phyloP scores from a whole-genome alignment of 2,888 invertebrate species.

The Piscicola geometra region DNA sequence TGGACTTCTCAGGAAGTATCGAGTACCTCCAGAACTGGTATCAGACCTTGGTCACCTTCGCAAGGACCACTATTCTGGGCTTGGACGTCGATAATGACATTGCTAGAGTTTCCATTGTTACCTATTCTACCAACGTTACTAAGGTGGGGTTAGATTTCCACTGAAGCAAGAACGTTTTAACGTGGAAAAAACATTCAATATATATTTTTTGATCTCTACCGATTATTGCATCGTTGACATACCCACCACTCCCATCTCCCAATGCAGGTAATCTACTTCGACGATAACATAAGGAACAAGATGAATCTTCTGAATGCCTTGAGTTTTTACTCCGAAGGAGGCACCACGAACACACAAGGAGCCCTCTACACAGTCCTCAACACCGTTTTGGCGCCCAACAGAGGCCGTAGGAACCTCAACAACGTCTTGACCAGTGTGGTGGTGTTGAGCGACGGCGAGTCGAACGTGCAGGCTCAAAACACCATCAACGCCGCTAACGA shows the following conservation, averaged over 20 bases:
- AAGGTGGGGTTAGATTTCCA: too few relatives aligned
- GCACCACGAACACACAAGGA: conserved; percentile 43
- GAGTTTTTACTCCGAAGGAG: conserved; percentile 40
- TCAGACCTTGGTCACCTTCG: conserved; percentile 47
- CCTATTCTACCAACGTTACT: conserved; percentile 52
- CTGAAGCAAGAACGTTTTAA: too few relatives aligned
- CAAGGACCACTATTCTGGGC: conserved; percentile 49
- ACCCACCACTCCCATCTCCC: too few relatives aligned
- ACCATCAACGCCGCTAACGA: conserved; percentile 49
- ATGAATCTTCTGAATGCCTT: conserved; percentile 40
- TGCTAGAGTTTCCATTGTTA: conserved; percentile 52
- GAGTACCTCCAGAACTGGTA: conserved; percentile 39
- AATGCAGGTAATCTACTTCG: conserved; percentile 47
- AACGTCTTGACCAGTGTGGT: conserved; percentile 46
- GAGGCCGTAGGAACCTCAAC: conserved; percentile 31
- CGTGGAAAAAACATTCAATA: too few relatives aligned
- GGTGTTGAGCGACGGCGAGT: conserved; percentile 49
- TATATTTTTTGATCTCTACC: too few relatives aligned
- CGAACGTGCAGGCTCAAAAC: conserved; percentile 49
- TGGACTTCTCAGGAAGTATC: conserved; percentile 50
- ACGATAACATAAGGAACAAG: conserved; percentile 41
- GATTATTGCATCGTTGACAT: too few relatives aligned
- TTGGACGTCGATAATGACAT: conserved; percentile 51
- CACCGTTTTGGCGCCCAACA: conserved; percentile 30
- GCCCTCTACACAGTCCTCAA: conserved; percentile 36